Base-by-base conservation (phyloP, 2,888 invertebrate genomes). In the Muschampia plurimacula region DNA sequence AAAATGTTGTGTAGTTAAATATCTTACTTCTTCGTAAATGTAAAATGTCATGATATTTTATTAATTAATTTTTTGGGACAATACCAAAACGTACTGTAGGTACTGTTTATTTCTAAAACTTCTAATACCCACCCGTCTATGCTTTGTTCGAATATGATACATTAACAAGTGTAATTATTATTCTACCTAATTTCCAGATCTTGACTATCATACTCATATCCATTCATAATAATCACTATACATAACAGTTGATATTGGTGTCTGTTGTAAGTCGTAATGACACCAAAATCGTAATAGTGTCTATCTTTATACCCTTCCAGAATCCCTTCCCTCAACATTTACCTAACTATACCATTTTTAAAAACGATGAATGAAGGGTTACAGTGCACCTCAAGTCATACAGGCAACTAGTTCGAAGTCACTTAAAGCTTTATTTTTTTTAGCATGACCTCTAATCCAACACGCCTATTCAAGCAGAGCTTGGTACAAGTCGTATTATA, bases 191-290 rank as follows among this genome's bases (percentile, higher is more conserved):
- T 32, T 59, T 52, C 52, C 59, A 59, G 59, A 32, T 59, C 32
- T 59, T 59, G 59, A 28, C 59, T 32, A 59, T 59, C 59, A 59
- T 32, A 59, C 32, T 32, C 32, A 32, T 59, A 59, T 59, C 32
- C 59, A 32, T 12, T n/a, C 4, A 10, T 52, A 15, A 15, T 6
- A 15, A 59, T 59, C 22, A 22, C 15, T 9, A 15, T 32, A 15
- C 22, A 59, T 59, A 32, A 57, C 9, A 59, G 49, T 13, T 28
- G 2, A 59, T 32, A 6, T 59, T 59, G 32, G 32, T 6, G 8
- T 55, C 55, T 52, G 8, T 15, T 22, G 9, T 55, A 9, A 55
- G 22, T 55, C 22, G 9, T 8, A 55, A 10, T 59, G 10, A 59
- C 59, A 32, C 12, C 4, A 59, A 13, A n/a, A 49, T 49, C 49